phyloP scores from a whole-genome alignment of 2,888 invertebrate genomes.

The Theodoxus fluviatilis region DNA sequence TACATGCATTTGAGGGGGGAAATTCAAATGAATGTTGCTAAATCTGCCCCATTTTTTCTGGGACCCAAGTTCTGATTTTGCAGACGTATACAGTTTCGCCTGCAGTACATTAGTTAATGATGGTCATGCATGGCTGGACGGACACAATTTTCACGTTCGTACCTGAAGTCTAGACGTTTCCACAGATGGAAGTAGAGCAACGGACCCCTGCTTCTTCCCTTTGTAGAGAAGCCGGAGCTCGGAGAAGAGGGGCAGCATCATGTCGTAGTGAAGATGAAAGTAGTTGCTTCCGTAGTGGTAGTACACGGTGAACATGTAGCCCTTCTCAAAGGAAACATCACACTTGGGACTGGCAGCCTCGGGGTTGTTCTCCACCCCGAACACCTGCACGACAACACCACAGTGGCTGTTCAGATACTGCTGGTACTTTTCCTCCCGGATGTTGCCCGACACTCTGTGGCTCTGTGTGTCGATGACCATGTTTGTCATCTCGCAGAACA shows the following conservation, averaged over 20 bases:
- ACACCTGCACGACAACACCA: slow-evolving; percentile 14
- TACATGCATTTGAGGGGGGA: too few species aligned
- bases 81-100: too few species aligned
- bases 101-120: too few species aligned
- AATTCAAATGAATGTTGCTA: too few species aligned
- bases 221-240: slow-evolving; percentile 31
- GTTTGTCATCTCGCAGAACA: slow-evolving; percentile 26
- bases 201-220: slow-evolving; percentile 34
- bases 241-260: slow-evolving; percentile 37
- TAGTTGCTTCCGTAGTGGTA: slow-evolving; percentile 47
- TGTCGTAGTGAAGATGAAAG: slow-evolving; percentile 49
- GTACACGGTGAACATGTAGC: slow-evolving; percentile 44
- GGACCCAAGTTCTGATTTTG: too few species aligned
- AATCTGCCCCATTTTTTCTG: too few species aligned
- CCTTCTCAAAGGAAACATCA: slow-evolving; percentile 39
- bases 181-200: slow-evolving; percentile 41
- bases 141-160: not conserved
- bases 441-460: slow-evolving; percentile 15
- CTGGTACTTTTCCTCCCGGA: not conserved
- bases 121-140: too few species aligned
- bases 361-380: slow-evolving; percentile 11
- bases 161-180: slow-evolving; percentile 36
- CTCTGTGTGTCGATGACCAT: slow-evolving; percentile 21
- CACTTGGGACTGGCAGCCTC: slow-evolving; percentile 30
- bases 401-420: slow-evolving; percentile 19